Conservation (phyloP, 1,140 invertebrate genomes). For the Maniola jurtina region DNA sequence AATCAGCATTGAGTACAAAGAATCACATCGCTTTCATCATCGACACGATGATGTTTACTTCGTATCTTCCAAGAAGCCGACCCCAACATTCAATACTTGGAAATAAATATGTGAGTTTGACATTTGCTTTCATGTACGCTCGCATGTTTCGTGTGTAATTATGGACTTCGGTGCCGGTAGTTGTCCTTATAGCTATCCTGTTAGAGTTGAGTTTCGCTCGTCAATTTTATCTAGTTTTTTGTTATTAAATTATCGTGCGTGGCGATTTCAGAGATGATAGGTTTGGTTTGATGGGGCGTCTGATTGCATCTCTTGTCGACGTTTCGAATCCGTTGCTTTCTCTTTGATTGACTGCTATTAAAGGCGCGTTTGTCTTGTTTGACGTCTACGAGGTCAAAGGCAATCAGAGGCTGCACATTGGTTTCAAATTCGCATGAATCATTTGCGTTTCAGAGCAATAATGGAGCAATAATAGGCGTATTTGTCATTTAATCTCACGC, state of each 20-base stretch:
- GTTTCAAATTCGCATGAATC: constrained; percentile 26
- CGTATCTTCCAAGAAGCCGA: constrained; percentile 66
- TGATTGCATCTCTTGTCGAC: constrained; percentile 76
- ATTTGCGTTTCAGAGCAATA: constrained; percentile 15
- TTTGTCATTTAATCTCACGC: constrained; percentile 1
- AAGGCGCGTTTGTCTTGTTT: constrained; percentile 55
- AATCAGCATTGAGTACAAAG: constrained; percentile 76
- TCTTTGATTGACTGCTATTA: constrained; percentile 73
- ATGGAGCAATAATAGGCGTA: not conserved
- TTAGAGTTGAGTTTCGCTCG: constrained; percentile 47
- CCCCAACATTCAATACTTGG: constrained; percentile 75
- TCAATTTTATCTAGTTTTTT: constrained; percentile 51
- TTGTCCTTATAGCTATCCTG: constrained; percentile 41
- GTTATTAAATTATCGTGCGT: constrained; percentile 77
- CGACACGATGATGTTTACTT: constrained; percentile 75
- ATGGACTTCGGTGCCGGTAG: constrained; percentile 36
- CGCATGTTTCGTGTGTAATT: constrained; percentile 72
- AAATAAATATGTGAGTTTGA: constrained; percentile 79
- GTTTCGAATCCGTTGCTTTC: constrained; percentile 68
- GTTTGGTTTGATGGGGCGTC: constrained; percentile 69
- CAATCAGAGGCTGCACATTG: constrained; percentile 36
- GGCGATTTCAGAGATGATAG: constrained; percentile 78
- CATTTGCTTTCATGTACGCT: constrained; percentile 77
- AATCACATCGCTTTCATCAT: constrained; percentile 77
- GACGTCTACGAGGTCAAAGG: constrained; percentile 48